These are phyloP conservation scores for Drosophila maculinotata DNA, from an alignment of 2,888 invertebrate genomes.

Conservation along the genomic window DNA sequence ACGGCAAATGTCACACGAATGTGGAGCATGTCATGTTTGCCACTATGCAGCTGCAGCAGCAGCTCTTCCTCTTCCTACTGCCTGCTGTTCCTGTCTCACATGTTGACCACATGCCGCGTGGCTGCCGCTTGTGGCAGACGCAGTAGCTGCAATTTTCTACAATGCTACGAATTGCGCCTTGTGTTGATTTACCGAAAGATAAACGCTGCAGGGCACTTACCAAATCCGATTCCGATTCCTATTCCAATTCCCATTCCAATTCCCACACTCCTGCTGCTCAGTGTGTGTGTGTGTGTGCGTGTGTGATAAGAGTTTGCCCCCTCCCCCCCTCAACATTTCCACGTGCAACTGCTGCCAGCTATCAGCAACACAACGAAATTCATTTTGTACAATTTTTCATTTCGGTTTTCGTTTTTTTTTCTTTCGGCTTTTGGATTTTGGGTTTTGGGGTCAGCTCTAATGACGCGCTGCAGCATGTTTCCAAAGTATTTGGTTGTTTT, in stretches of 20 bases:
- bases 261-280: not conserved
- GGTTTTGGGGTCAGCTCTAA: slow-evolving; percentile 73
- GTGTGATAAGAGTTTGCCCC: slow-evolving; percentile 42
- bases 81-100: slow-evolving; percentile 35
- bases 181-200: slow-evolving; percentile 55
- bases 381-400: slow-evolving; percentile 49
- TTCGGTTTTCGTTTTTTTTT: slow-evolving; percentile 41
- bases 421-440: slow-evolving; percentile 38
- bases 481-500: slow-evolving; percentile 37
- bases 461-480: slow-evolving; percentile 51
- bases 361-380: slow-evolving; percentile 41
- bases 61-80: not conserved
- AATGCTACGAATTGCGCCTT: slow-evolving; percentile 54
- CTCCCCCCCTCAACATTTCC: not conserved
- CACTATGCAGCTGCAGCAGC: slow-evolving; percentile 54
- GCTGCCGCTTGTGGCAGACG: slow-evolving; percentile 36
- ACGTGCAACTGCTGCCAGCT: slow-evolving; percentile 22
- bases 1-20: slow-evolving; percentile 70
- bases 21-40: slow-evolving; percentile 74
- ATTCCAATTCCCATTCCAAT: slow-evolving; percentile 26
- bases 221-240: slow-evolving; percentile 34
- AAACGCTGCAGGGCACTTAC: slow-evolving; percentile 44
- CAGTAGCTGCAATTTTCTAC: slow-evolving; percentile 39
- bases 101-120: slow-evolving; percentile 67
- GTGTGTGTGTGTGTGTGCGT: slow-evolving; percentile 20